Base-by-base conservation (phyloP, 2,797 vertebrate species). In the Bryconaethiops microstoma region DNA sequence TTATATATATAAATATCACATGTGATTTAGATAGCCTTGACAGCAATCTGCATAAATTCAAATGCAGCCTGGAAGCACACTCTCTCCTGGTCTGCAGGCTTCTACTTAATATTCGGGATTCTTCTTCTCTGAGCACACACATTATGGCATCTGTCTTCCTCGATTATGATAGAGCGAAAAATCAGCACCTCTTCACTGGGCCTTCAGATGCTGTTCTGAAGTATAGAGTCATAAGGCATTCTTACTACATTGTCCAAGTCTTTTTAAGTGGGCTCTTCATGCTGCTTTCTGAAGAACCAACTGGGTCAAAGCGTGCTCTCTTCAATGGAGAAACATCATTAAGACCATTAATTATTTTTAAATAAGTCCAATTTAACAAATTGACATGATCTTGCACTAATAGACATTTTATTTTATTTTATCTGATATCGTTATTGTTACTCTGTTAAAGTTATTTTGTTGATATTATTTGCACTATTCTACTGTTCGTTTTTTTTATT, bases 31-130 rank as follows among this genome's bases (percentile, higher is more conserved):
- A 95, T 94, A 94, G 93, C 93, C 95, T 95, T 94, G 94, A 94
- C 94, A 92, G 92, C 93, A 91, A 96, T 96, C 94, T 96, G 95
- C 95, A 96, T 95, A 95, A 93, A 95, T 96, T 94, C 95, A 96
- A 95, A 96, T 94, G 90, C 85, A 90, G 83, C 92, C 94, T 88
- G 90, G 91, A 93, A 89, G 95, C 94, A 93, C 91, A 93, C 92
- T 79, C 91, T 88, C 63, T 65, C 93, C 92, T 92, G 94, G 93
- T 94, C 94, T 95, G 88, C 80, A 91, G 95, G 95, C 94, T 92
- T 92, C 94, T 94, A 93, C 93, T 96, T 96, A 95, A 96, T 96
- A 96, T 96, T 96, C 95, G 93, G 92, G 93, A 95, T 94, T 94
- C 95, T 95, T 93, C 94, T 94, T 96, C 86, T 95, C 95, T 95